These are phyloP conservation scores for Andrena dorsata DNA, from an alignment of 2,888 invertebrate species.

Conservation along the genomic window DNA sequence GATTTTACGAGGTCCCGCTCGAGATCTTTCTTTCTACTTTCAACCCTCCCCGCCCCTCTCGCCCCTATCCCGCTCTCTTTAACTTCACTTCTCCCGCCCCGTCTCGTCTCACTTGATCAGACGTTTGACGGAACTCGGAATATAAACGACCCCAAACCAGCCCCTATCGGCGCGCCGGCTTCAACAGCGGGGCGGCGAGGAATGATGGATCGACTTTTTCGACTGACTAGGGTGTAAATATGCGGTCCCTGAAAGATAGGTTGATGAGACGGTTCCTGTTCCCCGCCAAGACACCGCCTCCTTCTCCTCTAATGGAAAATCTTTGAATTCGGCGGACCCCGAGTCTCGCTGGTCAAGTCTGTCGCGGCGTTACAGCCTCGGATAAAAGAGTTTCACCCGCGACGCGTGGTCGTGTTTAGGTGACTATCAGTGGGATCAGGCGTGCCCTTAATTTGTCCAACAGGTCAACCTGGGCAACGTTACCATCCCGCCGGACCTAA, in stretches of 20 bases:
- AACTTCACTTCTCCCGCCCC: slow-evolving; percentile 6
- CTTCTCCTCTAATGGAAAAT: not conserved
- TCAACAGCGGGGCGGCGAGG: slow-evolving; percentile 57
- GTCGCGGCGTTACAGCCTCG: not conserved
- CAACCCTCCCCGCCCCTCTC: slow-evolving; percentile 14
- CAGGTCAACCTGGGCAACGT: slow-evolving; percentile 96
- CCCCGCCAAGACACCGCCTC: slow-evolving; percentile 8
- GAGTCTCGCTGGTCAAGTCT: not conserved
- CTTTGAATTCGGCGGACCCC: not conserved
- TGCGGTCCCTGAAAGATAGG: slow-evolving; percentile 57
- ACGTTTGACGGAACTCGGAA: slow-evolving; percentile 72
- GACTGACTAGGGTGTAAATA: slow-evolving; percentile 65
- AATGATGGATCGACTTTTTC: slow-evolving; percentile 76
- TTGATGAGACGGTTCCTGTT: slow-evolving; percentile 46
- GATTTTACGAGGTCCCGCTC: slow-evolving; percentile 71
- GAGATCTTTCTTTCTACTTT: slow-evolving; percentile 57
- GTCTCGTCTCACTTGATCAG: slow-evolving; percentile 53
- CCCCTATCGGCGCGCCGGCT: slow-evolving; percentile 71
- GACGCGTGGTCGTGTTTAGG: not conserved
- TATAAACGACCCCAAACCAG: slow-evolving; percentile 72
- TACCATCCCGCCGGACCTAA: slow-evolving; percentile 91
- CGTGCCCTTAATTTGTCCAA: slow-evolving; percentile 65
- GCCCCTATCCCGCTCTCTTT: not conserved
- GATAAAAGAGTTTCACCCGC: not conserved
- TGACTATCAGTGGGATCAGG: not conserved